Percentiles rank a stretch among this genome's conserved stretches.
Evolutionary conservation across 2,797 vertebrate genomes (phyloP).

Genomic region (Mus minutoides): DNA sequence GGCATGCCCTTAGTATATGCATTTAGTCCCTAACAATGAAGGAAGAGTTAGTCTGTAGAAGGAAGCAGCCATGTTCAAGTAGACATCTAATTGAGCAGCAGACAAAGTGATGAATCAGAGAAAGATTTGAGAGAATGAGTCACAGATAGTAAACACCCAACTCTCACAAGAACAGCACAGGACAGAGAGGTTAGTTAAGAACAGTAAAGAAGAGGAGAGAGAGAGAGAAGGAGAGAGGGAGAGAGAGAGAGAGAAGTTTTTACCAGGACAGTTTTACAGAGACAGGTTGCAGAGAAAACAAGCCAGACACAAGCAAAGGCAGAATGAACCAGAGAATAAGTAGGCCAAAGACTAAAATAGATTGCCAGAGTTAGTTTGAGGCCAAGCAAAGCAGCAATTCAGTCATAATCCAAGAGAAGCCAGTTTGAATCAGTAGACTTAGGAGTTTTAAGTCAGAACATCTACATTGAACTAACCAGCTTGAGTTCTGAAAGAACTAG

Average conservation of each 20-base stretch:
- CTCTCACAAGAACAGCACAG: background rate
- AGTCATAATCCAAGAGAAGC: background rate
- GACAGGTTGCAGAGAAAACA: background rate
- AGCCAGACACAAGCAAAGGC: background rate
- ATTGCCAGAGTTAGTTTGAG: background rate
- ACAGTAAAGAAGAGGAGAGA: too few species aligned
- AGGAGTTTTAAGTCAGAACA: background rate
- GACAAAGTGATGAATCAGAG: background rate
- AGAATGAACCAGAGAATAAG: background rate
- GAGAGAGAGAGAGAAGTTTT: too few species aligned
- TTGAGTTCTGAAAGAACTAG: background rate
- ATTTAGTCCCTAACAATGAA: too few species aligned
- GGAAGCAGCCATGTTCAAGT: too few species aligned
- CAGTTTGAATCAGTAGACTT: background rate
- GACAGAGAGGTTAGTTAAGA: too few species aligned
- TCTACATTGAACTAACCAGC: background rate
- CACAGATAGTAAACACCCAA: background rate
- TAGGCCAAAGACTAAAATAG: background rate
- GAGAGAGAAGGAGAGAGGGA: too few species aligned
- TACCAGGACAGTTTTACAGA: background rate
- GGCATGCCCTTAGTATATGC: background rate
- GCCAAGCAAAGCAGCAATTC: background rate
- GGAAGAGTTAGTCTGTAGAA: too few species aligned
- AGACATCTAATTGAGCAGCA: too few species aligned
- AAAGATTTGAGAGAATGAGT: background rate